Conservation (phyloP, 2,113 vertebrate genomes). For the Rissa tridactyla region DNA sequence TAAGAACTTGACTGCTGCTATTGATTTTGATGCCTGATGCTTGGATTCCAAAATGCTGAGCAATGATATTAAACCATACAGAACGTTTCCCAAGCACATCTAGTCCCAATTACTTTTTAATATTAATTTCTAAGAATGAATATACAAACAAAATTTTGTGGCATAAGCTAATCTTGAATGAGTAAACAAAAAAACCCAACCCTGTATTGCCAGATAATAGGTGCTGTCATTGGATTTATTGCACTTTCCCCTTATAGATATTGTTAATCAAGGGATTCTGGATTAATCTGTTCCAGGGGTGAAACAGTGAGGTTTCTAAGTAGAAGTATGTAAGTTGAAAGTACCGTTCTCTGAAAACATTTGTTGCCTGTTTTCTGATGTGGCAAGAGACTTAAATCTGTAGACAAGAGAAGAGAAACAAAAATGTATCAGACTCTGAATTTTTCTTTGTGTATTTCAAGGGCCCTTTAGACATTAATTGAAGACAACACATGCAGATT, state of each 20-base stretch:
- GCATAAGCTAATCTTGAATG: background rate
- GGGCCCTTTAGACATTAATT: background rate
- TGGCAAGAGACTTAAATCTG: background rate
- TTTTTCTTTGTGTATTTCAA: background rate
- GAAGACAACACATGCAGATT: background rate
- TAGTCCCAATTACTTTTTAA: background rate
- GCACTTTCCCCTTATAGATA: background rate
- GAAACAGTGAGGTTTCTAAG: background rate
- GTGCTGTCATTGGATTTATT: background rate
- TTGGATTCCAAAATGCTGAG: background rate
- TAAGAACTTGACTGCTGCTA: background rate
- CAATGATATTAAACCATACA: background rate
- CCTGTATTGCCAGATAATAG: background rate
- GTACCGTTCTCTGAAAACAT: background rate
- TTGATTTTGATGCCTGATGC: rapidly evolving
- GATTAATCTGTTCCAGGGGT: background rate
- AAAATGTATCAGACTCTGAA: background rate
- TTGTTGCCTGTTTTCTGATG: background rate
- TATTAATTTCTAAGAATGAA: background rate
- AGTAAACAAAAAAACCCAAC: rapidly evolving
- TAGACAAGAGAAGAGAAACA: background rate
- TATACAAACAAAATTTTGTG: background rate
- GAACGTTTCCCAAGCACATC: background rate
- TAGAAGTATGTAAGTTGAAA: background rate
- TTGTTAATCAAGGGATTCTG: background rate